Percentiles rank a stretch among this genome's conserved stretches.
Evolutionary conservation across 1,140 invertebrate genomes (phyloP).

Genomic region (Apolygus lucorum): DNA sequence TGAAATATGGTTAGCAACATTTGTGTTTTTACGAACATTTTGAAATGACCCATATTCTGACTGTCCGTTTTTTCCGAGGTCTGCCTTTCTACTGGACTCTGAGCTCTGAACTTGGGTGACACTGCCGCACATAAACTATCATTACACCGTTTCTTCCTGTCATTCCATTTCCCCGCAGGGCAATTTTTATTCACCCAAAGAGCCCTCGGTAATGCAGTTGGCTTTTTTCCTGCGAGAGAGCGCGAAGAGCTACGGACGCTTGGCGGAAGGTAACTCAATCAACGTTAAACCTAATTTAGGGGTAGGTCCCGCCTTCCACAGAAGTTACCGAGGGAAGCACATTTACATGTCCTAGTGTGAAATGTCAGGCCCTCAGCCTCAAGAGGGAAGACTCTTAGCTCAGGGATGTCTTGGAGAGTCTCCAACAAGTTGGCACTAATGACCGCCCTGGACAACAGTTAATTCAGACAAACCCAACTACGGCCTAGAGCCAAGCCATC

Average conservation of each 20-base stretch:
- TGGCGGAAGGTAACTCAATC: not conserved
- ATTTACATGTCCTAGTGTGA: constrained; percentile 7
- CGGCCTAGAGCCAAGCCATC: constrained; percentile 14
- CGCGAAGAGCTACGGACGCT: not conserved
- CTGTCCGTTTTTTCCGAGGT: no score
- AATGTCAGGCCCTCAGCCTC: not conserved
- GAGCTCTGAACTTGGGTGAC: no score
- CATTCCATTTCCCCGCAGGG: no score
- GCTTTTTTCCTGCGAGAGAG: not conserved
- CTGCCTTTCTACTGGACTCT: no score
- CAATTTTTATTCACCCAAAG: not conserved
- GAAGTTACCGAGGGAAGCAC: no score
- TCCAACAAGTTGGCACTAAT: constrained; percentile 12
- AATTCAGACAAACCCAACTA: constrained; percentile 16
- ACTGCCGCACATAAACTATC: no score
- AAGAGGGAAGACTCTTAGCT: not conserved
- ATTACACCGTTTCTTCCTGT: no score
- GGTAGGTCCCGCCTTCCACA: not conserved
- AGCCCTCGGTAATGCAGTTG: not conserved
- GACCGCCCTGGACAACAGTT: constrained; percentile 7
- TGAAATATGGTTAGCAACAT: no score
- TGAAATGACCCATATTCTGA: no score
- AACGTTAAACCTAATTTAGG: not conserved
- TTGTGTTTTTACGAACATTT: no score
- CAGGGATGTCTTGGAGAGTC: not conserved